Evolutionary conservation across 2,797 vertebrate genomes (phyloP), one percentile per base, ranked within the genome.

Genomic region (Nothura maculosa): DNA sequence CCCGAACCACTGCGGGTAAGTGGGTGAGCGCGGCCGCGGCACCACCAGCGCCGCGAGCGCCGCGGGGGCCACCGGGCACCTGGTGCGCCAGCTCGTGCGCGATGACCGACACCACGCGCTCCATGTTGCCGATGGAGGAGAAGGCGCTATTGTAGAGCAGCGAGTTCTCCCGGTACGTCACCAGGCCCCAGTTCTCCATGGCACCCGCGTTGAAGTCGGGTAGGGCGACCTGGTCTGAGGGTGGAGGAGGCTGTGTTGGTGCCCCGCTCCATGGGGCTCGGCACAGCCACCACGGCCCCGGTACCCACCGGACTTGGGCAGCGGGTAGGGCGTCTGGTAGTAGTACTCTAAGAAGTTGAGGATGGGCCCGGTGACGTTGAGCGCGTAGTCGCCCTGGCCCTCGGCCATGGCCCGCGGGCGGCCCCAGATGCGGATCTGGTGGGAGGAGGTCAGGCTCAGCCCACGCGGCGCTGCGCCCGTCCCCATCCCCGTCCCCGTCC

Each of bases 161-260:
- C 0, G 98, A 92, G 0, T 95, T 99, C 96, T 99, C 99, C 50
- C 99, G 97, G 97, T 99, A 99, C 9, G 98, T 99, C 93, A 99
- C 92, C 85, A 99, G 97, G 10, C 99, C 99, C 99, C 99, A 99
- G 97, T 99, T 99, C 97, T 99, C 99, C 99, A 99, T 99, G 0
- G 99, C 99, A 0, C 99, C 99, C 0, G 98, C 98, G 0, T 97
- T 97, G 95, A 99, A 99, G 95, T 99, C 99, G 0, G 99, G 99
- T 75, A 99, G 96, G 19, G 96, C 99, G 0, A 99, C 98, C 97
- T 99, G 99, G 96, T 99, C 99, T 99, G 94, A 14, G 62, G 38
- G 74, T 30, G 18, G 7, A 32, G 16, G 7, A 74, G n/a, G 28
- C 40, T 5, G 12, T 1, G 0, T n/a, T 21, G 68, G 55, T 3